Percentiles rank a stretch among this genome's conserved stretches.
Evolutionary conservation across 1,140 invertebrate genomes (phyloP).

Genomic region (Heliconius hermathena): DNA sequence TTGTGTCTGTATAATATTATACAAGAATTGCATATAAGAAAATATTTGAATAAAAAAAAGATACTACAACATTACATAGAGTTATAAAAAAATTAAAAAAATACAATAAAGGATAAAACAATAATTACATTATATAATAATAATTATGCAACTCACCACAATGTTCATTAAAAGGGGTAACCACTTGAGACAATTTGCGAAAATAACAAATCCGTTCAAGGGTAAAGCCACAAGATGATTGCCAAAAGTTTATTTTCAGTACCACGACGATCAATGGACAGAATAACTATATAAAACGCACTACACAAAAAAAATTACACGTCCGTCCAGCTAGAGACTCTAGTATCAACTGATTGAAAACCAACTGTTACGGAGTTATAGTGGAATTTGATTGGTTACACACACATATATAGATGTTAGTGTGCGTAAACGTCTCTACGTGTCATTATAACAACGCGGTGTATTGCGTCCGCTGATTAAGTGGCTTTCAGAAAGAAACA

Average conservation of each 20-base stretch:
- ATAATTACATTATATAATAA: conserved; percentile 12
- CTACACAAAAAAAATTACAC: conserved; percentile 54
- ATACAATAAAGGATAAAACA: neutral
- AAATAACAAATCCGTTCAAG: conserved; percentile 49
- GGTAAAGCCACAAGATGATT: conserved; percentile 49
- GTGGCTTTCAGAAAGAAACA: conserved; percentile 49
- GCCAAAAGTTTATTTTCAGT: conserved; percentile 69
- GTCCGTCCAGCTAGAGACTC: conserved; percentile 48
- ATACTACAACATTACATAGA: neutral
- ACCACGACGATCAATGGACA: conserved; percentile 52
- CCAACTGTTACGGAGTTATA: conserved; percentile 51
- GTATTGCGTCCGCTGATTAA: conserved; percentile 54
- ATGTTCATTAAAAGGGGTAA: conserved; percentile 10
- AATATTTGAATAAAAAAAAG: neutral
- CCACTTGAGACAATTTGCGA: conserved; percentile 38
- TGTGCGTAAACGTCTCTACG: neutral
- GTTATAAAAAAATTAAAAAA: neutral
- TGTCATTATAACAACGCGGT: conserved; percentile 49
- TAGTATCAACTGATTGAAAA: conserved; percentile 66
- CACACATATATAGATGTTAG: conserved; percentile 36
- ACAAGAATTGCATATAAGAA: neutral
- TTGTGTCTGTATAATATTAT: neutral
- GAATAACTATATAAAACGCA: conserved; percentile 64
- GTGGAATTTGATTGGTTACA: conserved; percentile 39
- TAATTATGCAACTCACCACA: conserved; percentile 12